Base-by-base conservation (phyloP, 2,888 invertebrate genomes). In the Copidosoma aretas region DNA sequence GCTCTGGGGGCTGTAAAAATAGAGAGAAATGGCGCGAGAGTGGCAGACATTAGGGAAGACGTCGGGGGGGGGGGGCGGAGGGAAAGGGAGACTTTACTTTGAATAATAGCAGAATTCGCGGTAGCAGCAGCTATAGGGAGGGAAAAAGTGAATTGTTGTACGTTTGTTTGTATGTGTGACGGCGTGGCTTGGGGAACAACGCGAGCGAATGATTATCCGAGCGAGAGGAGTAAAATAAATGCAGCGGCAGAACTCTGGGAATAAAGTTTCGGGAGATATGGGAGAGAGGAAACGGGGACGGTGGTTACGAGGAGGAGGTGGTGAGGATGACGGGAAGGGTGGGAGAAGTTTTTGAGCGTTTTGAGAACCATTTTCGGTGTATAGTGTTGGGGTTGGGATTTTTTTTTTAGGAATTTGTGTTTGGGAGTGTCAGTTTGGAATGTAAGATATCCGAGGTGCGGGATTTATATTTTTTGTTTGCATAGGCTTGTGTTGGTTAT, bases 21-120 rank as follows among this genome's bases (percentile, higher is more conserved):
- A 60, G 70, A 75, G 72, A 73, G 69, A 72, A 70, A 74, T 71
- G 70, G 72, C 71, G 75, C 72, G 74, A 57, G 60, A 65, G 63
- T 57, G 56, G 39, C 52, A 56, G 63, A 68, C 61, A 71, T 70
- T 67, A 67, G 64, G 70, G 59, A 21, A 46, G 54, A 17, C 1
- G 49, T 21, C 32, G 43, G 1, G 25, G 32, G 10, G 43, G 43
- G 10, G 41, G 46, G 22, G 21, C 1, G 22, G 8, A 10, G 41
- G 8, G 17, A 46, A 17, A 12, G 43, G 43, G 15, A 17, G 14
- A 46, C 58, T 32, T n/a, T n/a, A 14, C 1, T 10, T n/a, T 53
- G 53, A 61, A 66, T 65, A 63, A 60, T 60, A 67, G 66, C 32
- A 32, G 32, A 32, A 32, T 3, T 32, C 32, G 32, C 8, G 32